phyloP scores from a whole-genome alignment of 2,797 vertebrate genomes.

The Coendou prehensilis region DNA sequence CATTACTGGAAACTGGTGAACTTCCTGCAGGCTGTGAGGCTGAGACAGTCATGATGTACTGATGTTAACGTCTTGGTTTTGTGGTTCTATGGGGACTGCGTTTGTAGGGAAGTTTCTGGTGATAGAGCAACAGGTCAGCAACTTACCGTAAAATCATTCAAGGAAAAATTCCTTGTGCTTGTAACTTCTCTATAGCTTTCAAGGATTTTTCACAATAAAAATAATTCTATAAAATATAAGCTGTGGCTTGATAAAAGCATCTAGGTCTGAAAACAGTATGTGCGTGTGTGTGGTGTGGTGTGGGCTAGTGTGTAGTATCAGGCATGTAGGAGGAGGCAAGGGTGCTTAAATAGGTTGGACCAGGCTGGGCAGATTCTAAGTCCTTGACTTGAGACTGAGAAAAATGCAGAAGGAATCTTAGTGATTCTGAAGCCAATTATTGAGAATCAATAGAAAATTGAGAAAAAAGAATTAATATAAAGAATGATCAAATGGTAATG shows the following conservation, averaged over 20 bases:
- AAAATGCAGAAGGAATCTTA: conserved; percentile 23
- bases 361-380: neutral
- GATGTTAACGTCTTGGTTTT: neutral
- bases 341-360: neutral
- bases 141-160: neutral
- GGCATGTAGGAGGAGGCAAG: neutral
- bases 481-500: neutral
- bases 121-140: neutral
- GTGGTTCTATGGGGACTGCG: neutral
- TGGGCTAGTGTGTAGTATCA: neutral
- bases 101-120: neutral
- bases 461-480: conserved; percentile 30
- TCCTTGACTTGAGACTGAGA: neutral
- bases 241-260: neutral
- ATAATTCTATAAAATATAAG: neutral
- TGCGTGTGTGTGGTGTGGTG: neutral
- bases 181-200: neutral
- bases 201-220: neutral
- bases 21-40: neutral
- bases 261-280: neutral
- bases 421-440: neutral
- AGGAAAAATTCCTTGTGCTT: neutral
- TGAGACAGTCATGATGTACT: neutral
- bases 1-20: neutral
- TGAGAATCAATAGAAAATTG: conserved; percentile 8